Base-by-base conservation (phyloP, 2,113 vertebrate genomes). In the Lagopus leucura region DNA sequence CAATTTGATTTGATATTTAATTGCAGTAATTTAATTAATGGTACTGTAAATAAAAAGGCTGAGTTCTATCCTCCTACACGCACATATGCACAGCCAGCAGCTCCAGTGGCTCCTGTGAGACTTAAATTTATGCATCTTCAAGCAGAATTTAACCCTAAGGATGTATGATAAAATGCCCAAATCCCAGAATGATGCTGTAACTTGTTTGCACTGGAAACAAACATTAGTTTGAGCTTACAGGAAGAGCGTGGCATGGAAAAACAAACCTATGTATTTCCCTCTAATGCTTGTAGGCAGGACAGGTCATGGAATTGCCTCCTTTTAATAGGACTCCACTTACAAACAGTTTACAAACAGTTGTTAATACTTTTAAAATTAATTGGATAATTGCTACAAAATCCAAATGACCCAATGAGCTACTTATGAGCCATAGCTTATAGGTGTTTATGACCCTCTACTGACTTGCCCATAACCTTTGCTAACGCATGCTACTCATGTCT, bases 11-110 rank as follows among this genome's bases (percentile, higher is more conserved):
- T 77, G 61, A 42, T 92, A 66, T 88, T 94, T 96, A 96, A 93
- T 93, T 89, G 92, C 82, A 67, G 89, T 95, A 75, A 94, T 95
- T 95, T 91, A 97, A 97, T 96, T 94, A 95, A 90, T 93, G 80
- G 71, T 3, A 94, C 86, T 89, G 82, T 96, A 94, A 97, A 94
- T 93, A 93, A 94, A 75, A 90, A 72, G 78, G 84, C 60, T 16
- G 34, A 57, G 69, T 45, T 88, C 76, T 92, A 54, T 79, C 73
- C 67, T 94, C 89, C 92, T 75, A 34, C 79, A 73, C 1, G 3
- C 20, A 27, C 11, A 82, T 88, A 78, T 0, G 50, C 92, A 55
- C 65, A 61, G 89, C 75, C 75, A 81, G 72, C 84, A 89, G 65
- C 82, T 75, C 67, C 1, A 10, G 63, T 20, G 43, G 48, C 75